Evolutionary conservation across 2,797 vertebrate species (phyloP).

Genomic region (Anabas testudineus): DNA sequence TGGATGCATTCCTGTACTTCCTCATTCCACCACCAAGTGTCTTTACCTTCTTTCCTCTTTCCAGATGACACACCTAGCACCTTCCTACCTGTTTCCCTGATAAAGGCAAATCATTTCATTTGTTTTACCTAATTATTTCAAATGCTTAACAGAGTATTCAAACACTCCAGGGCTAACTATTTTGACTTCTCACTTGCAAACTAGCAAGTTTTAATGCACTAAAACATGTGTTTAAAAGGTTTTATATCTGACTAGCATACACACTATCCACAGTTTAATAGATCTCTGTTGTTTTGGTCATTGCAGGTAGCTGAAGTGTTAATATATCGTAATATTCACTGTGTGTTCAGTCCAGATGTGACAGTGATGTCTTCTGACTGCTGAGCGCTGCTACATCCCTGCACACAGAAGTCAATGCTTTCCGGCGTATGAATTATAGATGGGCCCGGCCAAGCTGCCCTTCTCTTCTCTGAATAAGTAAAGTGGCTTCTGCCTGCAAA

Average conservation of each 20-base stretch:
- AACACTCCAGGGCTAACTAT: neutral
- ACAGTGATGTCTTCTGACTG: slow-evolving; percentile 77
- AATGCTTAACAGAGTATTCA: neutral
- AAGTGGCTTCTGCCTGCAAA: slow-evolving; percentile 53
- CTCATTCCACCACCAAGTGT: too few relatives aligned
- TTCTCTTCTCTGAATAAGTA: slow-evolving; percentile 78
- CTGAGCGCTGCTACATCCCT: slow-evolving; percentile 65
- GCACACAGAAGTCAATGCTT: slow-evolving; percentile 72
- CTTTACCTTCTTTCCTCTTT: too few relatives aligned
- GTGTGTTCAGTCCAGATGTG: slow-evolving; percentile 47
- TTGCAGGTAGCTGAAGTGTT: slow-evolving; percentile 27
- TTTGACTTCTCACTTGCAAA: neutral
- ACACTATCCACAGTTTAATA: slow-evolving; percentile 15
- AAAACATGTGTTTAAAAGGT: neutral
- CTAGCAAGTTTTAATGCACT: neutral
- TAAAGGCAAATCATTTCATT: too few relatives aligned
- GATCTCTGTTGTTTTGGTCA: slow-evolving; percentile 26
- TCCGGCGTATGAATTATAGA: slow-evolving; percentile 79
- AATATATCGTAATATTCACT: slow-evolving; percentile 60
- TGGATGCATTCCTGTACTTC: too few relatives aligned
- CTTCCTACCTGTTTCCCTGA: too few relatives aligned
- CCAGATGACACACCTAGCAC: too few relatives aligned
- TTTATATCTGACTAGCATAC: neutral
- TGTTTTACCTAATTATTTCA: neutral
- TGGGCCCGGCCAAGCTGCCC: slow-evolving; percentile 54